These are phyloP conservation scores for Drosophila rellima DNA, from an alignment of 2,888 invertebrate species.

Conservation along the genomic window DNA sequence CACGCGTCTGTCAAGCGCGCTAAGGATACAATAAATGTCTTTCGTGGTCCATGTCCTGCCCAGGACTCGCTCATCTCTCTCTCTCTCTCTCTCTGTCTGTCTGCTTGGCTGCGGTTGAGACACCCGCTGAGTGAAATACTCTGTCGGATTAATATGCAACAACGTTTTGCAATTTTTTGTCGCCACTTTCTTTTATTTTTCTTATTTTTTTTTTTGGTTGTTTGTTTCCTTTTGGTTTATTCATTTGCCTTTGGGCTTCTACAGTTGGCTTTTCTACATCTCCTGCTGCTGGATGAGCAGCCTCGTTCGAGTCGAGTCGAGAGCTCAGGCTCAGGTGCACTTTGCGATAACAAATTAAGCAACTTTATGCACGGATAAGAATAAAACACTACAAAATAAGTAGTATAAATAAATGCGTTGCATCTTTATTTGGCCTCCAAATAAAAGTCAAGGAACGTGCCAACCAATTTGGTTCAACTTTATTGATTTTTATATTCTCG, in stretches of 20 bases:
- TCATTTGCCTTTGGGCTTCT: constrained; percentile 66
- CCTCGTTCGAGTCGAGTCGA: too few species aligned
- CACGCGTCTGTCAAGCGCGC: constrained; percentile 79
- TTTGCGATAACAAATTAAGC: constrained; percentile 79
- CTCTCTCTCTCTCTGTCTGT: not conserved
- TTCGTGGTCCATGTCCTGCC: constrained; percentile 64
- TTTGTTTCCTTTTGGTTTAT: constrained; percentile 67
- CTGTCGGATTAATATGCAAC: constrained; percentile 80
- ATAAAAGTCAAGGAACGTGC: not conserved
- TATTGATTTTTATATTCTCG: constrained; percentile 26
- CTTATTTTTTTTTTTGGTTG: constrained; percentile 37
- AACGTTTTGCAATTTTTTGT: constrained; percentile 75
- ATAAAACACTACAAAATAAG: constrained; percentile 26
- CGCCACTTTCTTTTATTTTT: constrained; percentile 44
- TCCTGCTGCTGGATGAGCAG: too few species aligned
- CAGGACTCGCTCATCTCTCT: constrained; percentile 25
- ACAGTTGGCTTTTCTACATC: constrained; percentile 13
- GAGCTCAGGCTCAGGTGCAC: constrained; percentile 70
- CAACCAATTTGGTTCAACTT: not conserved
- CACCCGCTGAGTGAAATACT: constrained; percentile 76
- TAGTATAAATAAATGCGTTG: constrained; percentile 24
- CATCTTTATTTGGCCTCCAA: constrained; percentile 23
- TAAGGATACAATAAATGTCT: constrained; percentile 81
- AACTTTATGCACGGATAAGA: constrained; percentile 68
- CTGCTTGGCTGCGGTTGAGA: constrained; percentile 42